phyloP scores from a whole-genome alignment of 2,888 invertebrate genomes.

The Meghimatium bilineatum region DNA sequence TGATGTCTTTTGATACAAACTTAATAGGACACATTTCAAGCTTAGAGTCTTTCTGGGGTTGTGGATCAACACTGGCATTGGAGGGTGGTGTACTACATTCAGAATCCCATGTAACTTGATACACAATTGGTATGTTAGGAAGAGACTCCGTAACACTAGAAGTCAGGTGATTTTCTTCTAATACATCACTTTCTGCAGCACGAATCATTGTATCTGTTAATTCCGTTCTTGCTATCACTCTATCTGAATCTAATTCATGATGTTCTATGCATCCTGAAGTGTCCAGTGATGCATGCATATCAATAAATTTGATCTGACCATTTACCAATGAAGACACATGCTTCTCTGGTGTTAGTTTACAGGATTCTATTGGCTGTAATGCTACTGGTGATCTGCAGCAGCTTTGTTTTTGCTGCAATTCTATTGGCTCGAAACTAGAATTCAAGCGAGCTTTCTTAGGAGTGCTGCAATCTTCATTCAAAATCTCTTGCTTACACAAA shows the following conservation, averaged over 20 bases:
- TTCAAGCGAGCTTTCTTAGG: background rate
- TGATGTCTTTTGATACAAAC: background rate
- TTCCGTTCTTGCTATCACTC: background rate
- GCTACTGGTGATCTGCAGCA: too few species aligned
- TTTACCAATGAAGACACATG: background rate
- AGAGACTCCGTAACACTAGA: background rate
- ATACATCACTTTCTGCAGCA: background rate
- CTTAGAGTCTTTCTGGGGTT: background rate
- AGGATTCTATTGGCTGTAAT: too few species aligned
- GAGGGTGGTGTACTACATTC: too few species aligned
- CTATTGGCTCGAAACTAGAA: too few species aligned
- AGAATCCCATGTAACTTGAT: background rate
- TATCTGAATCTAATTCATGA: background rate
- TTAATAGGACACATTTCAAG: background rate
- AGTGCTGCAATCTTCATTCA: constrained; percentile 22
- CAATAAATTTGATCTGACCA: background rate
- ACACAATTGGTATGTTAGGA: background rate
- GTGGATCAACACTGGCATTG: background rate
- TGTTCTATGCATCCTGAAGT: background rate
- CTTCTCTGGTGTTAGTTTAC: background rate
- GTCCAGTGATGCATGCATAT: background rate
- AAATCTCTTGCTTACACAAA: constrained; percentile 24
- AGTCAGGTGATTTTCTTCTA: background rate
- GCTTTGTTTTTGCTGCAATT: too few species aligned
- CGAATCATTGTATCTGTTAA: background rate